Evolutionary conservation across 2,888 invertebrate species (phyloP), one percentile per base, ranked within the genome.

Genomic region (Leistus spinibarbis): DNA sequence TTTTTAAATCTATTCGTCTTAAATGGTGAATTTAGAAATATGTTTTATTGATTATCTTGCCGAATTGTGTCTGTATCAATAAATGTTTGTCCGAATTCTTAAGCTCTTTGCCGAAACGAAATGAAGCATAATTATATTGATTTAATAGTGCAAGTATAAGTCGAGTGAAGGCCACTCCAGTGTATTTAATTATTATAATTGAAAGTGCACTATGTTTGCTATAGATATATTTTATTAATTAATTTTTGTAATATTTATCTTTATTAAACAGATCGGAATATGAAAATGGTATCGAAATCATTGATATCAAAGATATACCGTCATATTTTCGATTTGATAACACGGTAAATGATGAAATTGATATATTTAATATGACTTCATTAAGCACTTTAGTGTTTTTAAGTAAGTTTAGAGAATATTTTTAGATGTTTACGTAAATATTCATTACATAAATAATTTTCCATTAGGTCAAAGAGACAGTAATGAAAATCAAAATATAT

Each of bases 351-450:
- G 80, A 82, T 71, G 82, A 82, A 75, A 79, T 79, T 17, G 80
- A 81, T 69, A 72, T 78, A 65, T 80, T 81, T 63, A 81, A 79
- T 70, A 82, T 82, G 82, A 82, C 83, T 5, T 84, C 84, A 5
- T 76, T 85, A 19, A 81, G 82, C 24, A 80, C 81, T 0, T 78
- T 83, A 7, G 78, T 84, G 75, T 78, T 84, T 72, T 73, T 84
- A 69, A 82, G 84, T 83, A 80, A 81, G 82, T 81, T 40, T 40
- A 40, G 40, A 40, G 7, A 40, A 17, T 1, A 54, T 19, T 57
- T 1, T 13, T 7, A 56, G 64, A n/a, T 60, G 16, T 62, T 2
- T 19, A 13, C 27, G 10, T 62, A 22, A 17, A 24, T 10, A 0
- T 24, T 17, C 24, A 20, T 64, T 64, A 2, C 23, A n/a, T 16